Base-by-base conservation (phyloP, 2,797 vertebrate species). In the Gymnodraco acuticeps region DNA sequence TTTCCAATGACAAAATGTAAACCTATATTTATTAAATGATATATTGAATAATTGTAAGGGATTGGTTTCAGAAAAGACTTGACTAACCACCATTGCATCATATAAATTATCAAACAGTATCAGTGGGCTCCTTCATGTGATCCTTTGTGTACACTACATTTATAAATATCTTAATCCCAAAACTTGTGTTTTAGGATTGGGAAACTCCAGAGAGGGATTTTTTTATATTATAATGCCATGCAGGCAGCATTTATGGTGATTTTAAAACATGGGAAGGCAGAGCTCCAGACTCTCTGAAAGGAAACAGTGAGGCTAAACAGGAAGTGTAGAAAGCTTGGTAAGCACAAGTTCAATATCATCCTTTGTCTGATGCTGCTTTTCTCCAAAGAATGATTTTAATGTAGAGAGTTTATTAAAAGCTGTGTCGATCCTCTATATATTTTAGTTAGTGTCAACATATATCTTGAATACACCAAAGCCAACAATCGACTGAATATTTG, bases 341-440 rank as follows among this genome's bases (percentile, higher is more conserved):
- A 43, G 48, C 47, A 71, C 38, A 62, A 5, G 20, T 46, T 63
- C 52, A 46, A 15, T 53, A 5, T 64, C n/a, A 16, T 12, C 11
- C 14, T 38, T 59, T 67, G 41, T 27, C 12, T 69, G n/a, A 13
- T 55, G 8, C n/a, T 20, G 33, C 17, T 64, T 27, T 41, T 41
- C 50, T 14, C 5, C 5, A 43, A 43, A n/a, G 11, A 15, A 3
- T n/a, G 33, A n/a, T 53, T 62, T 52, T 55, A 65, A 46, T 15
- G 19, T 6, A 14, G 31, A 47, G 15, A 50, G 12, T 59, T 54
- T 71, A 43, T 73, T 14, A 45, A 69, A 73, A 65, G 71, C 41
- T 50, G 46, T 17, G 16, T 19, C 0, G 1, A 64, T 46, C 48
- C 20, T 46, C 2, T 43, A 12, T 43, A 14, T 31, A 54, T 71